These are phyloP conservation scores for Tinamus major DNA, from an alignment of 2,797 vertebrate species.

Conservation along the genomic window DNA sequence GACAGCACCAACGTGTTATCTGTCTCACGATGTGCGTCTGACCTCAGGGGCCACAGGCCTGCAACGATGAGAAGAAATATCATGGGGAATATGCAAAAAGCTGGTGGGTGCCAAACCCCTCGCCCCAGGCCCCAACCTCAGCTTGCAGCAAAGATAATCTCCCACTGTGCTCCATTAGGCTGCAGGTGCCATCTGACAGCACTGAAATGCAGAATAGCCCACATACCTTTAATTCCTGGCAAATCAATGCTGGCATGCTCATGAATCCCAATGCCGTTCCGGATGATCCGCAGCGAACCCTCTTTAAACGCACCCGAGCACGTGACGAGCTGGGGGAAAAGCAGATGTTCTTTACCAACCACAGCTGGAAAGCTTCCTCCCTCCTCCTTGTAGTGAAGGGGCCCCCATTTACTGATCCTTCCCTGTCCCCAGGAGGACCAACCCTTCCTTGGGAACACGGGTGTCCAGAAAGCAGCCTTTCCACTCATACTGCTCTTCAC, in stretches of 20 bases:
- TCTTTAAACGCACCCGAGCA: conserved; percentile 99
- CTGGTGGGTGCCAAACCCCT: background rate
- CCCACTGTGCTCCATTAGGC: background rate
- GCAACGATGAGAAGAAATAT: background rate
- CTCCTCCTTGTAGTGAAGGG: accelerated
- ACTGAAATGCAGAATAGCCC: background rate
- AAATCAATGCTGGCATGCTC: conserved; percentile 99
- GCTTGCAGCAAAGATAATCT: accelerated
- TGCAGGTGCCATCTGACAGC: accelerated
- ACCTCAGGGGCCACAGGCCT: conserved; percentile 97
- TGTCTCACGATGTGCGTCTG: conserved; percentile 90
- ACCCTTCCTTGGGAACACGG: background rate
- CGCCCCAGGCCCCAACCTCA: background rate
- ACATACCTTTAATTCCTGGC: conserved; percentile 92
- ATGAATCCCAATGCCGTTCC: conserved; percentile 97
- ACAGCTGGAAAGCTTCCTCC: background rate
- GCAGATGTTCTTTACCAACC: background rate
- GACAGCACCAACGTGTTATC: conserved; percentile 97
- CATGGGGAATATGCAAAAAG: background rate
- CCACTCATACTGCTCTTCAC: background rate
- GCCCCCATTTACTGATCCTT: background rate
- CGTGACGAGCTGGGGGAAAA: conserved; percentile 89
- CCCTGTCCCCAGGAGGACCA: accelerated
- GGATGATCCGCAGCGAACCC: conserved; percentile 95
- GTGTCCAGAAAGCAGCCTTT: background rate